Base-by-base conservation (phyloP, 2,888 invertebrate genomes). In the Hyppa rectilinea region DNA sequence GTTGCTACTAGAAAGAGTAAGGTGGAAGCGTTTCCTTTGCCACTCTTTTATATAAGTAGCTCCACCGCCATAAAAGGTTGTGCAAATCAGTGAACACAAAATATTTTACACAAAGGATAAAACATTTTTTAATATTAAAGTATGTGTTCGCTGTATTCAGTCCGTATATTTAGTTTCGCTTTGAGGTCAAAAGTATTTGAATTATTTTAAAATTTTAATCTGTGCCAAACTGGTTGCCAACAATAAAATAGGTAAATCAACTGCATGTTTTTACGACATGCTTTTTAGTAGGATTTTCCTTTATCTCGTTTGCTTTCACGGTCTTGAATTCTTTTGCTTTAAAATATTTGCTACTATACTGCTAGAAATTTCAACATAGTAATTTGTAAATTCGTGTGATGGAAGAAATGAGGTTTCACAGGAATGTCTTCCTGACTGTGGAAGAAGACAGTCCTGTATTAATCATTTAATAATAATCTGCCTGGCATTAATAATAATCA, bases 171-270 rank as follows among this genome's bases (percentile, higher is more conserved):
- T 76, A 55, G 31, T 53, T 47, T 47, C 55, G 61, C 66, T 79
- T 79, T 66, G 82, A 66, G 81, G 67, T 61, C 81, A 56, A 62
- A 70, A 43, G 36, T 59, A 84, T 85, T 85, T 61, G 76, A 85
- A 85, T 81, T 36, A 23, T 62, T 84, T 85, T 78, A 67, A 84
- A 84, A 79, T 81, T 81, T 59, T 81, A 75, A 83, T 81, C 59
- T 71, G 55, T 73, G 73, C 52, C 34, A 68, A 79, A 52, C 43
- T 40, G 43, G 84, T 63, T 80, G 84, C 80, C 56, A 63, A 17
- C 23, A 20, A 23, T 31, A 47, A 70, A 62, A 53, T 40, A 36
- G 38, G 17, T 26, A 40, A 34, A 56, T 49, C 23, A 29, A n/a
- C 14, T 40, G n/a, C 6, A 14, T 49, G 4, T 40, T 14, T 20